Conservation (phyloP, 2,888 invertebrate genomes). For the Pimpla rufipes region DNA sequence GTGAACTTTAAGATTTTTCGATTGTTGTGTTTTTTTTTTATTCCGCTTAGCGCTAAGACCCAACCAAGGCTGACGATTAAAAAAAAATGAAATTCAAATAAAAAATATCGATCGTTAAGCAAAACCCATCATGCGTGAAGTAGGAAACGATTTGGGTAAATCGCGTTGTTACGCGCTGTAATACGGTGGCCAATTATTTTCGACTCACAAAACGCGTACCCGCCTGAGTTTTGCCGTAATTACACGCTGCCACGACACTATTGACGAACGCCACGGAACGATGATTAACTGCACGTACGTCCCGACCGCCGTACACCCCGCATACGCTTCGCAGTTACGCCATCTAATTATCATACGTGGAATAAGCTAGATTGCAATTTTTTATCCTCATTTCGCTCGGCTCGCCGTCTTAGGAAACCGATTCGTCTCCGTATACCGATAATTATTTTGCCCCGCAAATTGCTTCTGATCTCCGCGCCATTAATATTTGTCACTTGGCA, state of each 20-base stretch:
- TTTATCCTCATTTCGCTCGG: constrained; percentile 2
- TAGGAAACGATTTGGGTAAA: constrained; percentile 31
- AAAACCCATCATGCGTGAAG: constrained; percentile 33
- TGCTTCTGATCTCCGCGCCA: constrained; percentile 43
- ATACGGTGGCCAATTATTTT: constrained; percentile 50
- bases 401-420: neutral
- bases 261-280: constrained; percentile 22
- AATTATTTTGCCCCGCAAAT: constrained; percentile 47
- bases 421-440: constrained; percentile 42
- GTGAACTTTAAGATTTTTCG: no score
- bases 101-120: constrained; percentile 22
- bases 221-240: constrained; percentile 55
- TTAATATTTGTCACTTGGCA: constrained; percentile 52
- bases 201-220: constrained; percentile 41
- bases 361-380: constrained; percentile 24
- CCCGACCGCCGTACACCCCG: neutral
- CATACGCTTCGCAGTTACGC: constrained; percentile 5
- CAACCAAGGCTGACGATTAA: no score
- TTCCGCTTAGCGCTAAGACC: no score
- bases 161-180: neutral
- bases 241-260: constrained; percentile 59
- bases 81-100: neutral
- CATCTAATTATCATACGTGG: constrained; percentile 20
- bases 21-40: no score
- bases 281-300: constrained; percentile 48